Conservation (phyloP, 2,113 vertebrate species). For the Stegastes partitus region DNA sequence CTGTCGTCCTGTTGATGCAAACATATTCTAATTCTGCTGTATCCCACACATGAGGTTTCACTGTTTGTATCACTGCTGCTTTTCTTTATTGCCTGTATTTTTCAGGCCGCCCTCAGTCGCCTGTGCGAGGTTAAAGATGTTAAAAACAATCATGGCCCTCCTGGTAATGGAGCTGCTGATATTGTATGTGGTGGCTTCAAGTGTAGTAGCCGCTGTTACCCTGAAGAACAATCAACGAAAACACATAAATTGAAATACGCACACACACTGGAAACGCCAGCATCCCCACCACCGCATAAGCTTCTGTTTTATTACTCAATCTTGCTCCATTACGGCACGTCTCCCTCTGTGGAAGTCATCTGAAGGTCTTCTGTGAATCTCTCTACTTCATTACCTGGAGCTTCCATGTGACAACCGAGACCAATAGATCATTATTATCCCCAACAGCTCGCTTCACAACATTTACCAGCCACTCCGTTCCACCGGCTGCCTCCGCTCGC, state of each 20-base stretch:
- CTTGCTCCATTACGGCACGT: slow-evolving; percentile 50
- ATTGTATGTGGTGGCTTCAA: background rate
- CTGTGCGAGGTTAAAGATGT: slow-evolving; percentile 1
- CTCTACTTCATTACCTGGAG: slow-evolving; percentile 57
- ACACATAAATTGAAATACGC: background rate
- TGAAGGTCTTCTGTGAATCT: slow-evolving; percentile 74
- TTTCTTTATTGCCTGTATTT: background rate
- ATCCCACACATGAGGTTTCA: background rate
- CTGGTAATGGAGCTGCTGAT: background rate
- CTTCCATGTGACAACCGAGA: slow-evolving; percentile 17
- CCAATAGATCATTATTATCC: slow-evolving; percentile 56
- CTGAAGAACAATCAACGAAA: slow-evolving; percentile 26
- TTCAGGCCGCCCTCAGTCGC: background rate
- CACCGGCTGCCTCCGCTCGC: slow-evolving; percentile 4
- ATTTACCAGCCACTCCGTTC: slow-evolving; percentile 52
- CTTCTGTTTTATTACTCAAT: slow-evolving; percentile 58
- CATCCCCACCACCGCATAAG: background rate
- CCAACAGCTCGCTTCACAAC: slow-evolving; percentile 51
- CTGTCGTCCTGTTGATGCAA: background rate
- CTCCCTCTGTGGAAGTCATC: slow-evolving; percentile 58
- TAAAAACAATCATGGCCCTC: background rate
- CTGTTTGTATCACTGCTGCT: background rate
- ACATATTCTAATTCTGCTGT: background rate
- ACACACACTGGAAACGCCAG: slow-evolving; percentile 16
- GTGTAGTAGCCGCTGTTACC: slow-evolving; percentile 2